A percentile compares a stretch with the other conserved stretches of the same genome.
phyloP scores from a whole-genome alignment of 1,140 invertebrate species.

The Leguminivora glycinivorella region DNA sequence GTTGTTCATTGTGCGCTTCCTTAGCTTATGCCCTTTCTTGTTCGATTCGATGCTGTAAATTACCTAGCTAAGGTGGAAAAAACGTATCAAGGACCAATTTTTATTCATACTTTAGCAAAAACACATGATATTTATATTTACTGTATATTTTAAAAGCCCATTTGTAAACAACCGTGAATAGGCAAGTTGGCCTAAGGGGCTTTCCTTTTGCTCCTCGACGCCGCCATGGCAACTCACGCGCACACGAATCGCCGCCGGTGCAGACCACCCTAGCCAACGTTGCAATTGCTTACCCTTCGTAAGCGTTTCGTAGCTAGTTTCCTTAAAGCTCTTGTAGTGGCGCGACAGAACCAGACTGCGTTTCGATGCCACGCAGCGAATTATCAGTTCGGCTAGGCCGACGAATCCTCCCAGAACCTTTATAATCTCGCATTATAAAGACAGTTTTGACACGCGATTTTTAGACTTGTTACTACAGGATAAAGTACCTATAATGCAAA shows the following conservation, averaged over 20 bases:
- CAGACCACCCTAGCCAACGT: too few relatives aligned
- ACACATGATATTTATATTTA: not conserved
- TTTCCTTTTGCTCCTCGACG: not conserved
- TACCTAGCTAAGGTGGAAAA: not conserved
- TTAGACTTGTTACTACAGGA: not conserved
- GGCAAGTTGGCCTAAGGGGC: not conserved
- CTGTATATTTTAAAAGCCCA: not conserved
- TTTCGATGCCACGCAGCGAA: too few relatives aligned
- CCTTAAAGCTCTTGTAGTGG: too few relatives aligned
- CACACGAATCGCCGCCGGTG: slow-evolving; percentile 6
- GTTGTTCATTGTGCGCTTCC: too few relatives aligned
- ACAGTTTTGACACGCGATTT: not conserved
- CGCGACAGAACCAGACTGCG: too few relatives aligned
- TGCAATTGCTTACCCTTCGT: too few relatives aligned
- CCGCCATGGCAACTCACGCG: slow-evolving; percentile 9
- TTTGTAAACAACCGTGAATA: not conserved
- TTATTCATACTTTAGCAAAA: not conserved
- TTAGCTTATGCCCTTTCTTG: too few relatives aligned
- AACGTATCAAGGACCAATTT: not conserved
- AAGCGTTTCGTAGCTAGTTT: too few relatives aligned
- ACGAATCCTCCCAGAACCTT: slow-evolving; percentile 1
- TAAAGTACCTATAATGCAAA: not conserved
- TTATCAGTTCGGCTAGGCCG: too few relatives aligned
- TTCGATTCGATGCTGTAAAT: too few relatives aligned
- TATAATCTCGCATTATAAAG: not conserved